Evolutionary conservation across 64 coral and sea anemone species (phyloP), one percentile per base, ranked within the genome.

Genomic region (Pocillopora damicornis): DNA sequence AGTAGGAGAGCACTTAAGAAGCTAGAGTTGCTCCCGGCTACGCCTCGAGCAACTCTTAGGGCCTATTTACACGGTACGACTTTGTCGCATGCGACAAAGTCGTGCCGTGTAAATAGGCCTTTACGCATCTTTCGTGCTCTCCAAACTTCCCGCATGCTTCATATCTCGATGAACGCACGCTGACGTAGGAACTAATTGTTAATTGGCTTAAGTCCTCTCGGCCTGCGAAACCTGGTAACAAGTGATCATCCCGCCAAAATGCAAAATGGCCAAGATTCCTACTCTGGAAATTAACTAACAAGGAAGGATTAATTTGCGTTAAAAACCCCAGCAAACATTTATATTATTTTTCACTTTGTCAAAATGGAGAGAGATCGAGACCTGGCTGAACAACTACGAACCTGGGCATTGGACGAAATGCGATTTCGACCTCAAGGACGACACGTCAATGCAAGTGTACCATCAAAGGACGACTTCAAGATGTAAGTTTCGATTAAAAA

Each of bases 361-460:
- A 23, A 71, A 2, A 85, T 85, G 81, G 81, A 65, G 6, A 45
- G 65, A 85, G 64, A 73, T 0, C 18, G 15, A 7, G 81, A 85
- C 22, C 35, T 78, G 57, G 35, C 75, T 37, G 20, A 61, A 66
- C 60, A 83, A 30, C 88, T 94, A 7, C 74, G 82, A 62, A 62
- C 59, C 20, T 94, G 93, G 93, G 93, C 93, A 1, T 11, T 90
- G 13, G 93, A 94, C 34, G 93, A 94, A 79, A 90, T 94, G 93
- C 71, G 88, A 23, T 90, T 90, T 82, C 77, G 88, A 61, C 83
- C 93, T 9, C 93, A 94, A 82, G 93, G 93, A 58, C 76, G 88
- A 62, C 89, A 94, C 61, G 72, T 88, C 10, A 87, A 90, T 26
- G 26, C 62, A 18, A 13, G 60, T 58, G 18, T 94, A 36, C 93